phyloP scores from a whole-genome alignment of 2,797 vertebrate genomes.

The Streptopelia turtur region DNA sequence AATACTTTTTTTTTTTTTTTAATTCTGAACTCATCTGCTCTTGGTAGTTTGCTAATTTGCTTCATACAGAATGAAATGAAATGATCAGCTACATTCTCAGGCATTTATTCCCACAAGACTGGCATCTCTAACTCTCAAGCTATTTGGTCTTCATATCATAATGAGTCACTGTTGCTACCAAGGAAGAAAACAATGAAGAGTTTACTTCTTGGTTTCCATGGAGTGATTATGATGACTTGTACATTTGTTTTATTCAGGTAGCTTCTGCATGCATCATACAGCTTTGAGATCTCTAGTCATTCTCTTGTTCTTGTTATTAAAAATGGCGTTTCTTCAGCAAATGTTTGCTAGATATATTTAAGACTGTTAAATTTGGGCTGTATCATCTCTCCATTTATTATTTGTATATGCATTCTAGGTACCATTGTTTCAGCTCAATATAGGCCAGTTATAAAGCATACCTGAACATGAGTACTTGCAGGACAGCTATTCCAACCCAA shows the following conservation, averaged over 20 bases:
- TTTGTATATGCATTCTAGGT: not conserved
- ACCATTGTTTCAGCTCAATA: not conserved
- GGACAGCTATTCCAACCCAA: not conserved
- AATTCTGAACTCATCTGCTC: not conserved
- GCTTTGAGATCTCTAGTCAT: not conserved
- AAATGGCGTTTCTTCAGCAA: not conserved
- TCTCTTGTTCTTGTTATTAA: not conserved
- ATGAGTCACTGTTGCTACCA: not conserved
- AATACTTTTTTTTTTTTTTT: not conserved
- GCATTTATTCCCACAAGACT: not conserved
- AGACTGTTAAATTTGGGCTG: not conserved
- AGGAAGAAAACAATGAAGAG: not conserved
- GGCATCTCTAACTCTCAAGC: not conserved
- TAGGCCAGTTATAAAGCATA: not conserved
- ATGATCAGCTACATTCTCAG: not conserved
- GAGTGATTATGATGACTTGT: not conserved
- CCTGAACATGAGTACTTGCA: not conserved
- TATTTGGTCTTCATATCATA: not conserved
- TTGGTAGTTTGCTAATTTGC: not conserved
- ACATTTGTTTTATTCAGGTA: not conserved
- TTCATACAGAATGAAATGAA: not conserved
- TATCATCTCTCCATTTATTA: not conserved
- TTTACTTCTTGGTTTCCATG: not conserved
- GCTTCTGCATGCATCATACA: not conserved
- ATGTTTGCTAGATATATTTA: not conserved